phyloP scores from a whole-genome alignment of 2,797 vertebrate genomes.

The Acropternis orthonyx region DNA sequence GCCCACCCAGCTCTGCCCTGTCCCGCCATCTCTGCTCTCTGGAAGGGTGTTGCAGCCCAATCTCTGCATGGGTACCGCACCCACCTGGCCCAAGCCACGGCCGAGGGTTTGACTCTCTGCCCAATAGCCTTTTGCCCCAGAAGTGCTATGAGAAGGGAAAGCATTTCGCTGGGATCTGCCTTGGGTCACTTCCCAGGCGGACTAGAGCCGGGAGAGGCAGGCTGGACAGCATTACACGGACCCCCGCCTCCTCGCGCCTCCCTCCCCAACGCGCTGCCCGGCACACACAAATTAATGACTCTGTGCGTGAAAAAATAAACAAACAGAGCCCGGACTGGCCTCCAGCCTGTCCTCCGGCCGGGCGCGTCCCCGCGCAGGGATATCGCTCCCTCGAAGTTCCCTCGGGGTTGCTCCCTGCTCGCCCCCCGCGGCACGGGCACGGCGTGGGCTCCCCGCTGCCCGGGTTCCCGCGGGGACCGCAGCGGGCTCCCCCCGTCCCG shows the following conservation, averaged over 20 bases:
- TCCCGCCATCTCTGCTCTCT: fast-evolving
- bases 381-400: neutral
- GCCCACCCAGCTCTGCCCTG: neutral
- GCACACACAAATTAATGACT: neutral
- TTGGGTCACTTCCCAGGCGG: neutral
- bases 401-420: neutral
- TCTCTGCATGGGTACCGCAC: fast-evolving
- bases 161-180: neutral
- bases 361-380: neutral
- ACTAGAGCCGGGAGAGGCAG: neutral
- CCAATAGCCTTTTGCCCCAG: neutral
- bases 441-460: neutral
- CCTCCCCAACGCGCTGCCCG: neutral
- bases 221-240: neutral
- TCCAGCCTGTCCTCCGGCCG: neutral
- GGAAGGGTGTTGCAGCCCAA: neutral
- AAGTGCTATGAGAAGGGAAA: fast-evolving
- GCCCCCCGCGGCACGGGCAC: neutral
- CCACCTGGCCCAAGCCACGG: neutral
- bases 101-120: neutral
- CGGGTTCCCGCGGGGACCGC: neutral
- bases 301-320: neutral
- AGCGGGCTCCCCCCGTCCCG: neutral
- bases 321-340: neutral
- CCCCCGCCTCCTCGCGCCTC: neutral